Evolutionary conservation across 2,888 invertebrate species (phyloP).

Genomic region (Euphydryas editha): DNA sequence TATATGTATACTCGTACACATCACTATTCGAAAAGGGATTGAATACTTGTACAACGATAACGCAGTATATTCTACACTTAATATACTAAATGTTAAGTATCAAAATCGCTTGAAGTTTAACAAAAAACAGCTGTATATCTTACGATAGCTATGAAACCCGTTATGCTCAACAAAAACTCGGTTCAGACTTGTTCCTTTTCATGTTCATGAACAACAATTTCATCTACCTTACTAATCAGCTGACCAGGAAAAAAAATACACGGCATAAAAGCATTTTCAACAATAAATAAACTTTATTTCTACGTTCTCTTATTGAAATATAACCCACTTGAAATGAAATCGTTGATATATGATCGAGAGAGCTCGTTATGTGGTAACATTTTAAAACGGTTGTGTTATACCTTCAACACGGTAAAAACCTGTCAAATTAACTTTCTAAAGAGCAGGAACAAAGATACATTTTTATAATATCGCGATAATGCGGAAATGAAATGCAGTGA

Average conservation of each 20-base stretch:
- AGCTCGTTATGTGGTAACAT: conserved; percentile 35
- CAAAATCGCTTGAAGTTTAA: conserved; percentile 31
- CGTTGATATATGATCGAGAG: conserved; percentile 7
- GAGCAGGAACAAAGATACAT: conserved; percentile 44
- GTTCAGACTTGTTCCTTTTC: conserved; percentile 20
- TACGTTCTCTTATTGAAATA: neutral
- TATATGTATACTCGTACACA: conserved; percentile 15
- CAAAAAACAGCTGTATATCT: conserved; percentile 43
- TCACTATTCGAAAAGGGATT: conserved; percentile 15
- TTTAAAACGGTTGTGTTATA: conserved; percentile 50
- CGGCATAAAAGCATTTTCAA: neutral
- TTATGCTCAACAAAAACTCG: conserved; percentile 43
- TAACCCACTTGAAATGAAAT: conserved; percentile 5
- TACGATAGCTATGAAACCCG: conserved; percentile 52
- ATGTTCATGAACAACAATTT: conserved; percentile 18
- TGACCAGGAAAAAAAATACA: conserved; percentile 24
- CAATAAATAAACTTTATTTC: neutral
- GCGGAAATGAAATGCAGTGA: conserved; percentile 33
- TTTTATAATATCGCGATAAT: neutral
- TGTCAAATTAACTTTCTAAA: conserved; percentile 62
- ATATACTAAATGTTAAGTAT: conserved; percentile 21
- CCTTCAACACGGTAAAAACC: conserved; percentile 41
- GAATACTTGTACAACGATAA: neutral
- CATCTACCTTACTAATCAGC: conserved; percentile 36
- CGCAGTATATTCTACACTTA: conserved; percentile 25